Percentiles rank a stretch among this genome's conserved stretches.
phyloP scores from a whole-genome alignment of 2,113 vertebrate species.

The Pycnonotus jocosus region DNA sequence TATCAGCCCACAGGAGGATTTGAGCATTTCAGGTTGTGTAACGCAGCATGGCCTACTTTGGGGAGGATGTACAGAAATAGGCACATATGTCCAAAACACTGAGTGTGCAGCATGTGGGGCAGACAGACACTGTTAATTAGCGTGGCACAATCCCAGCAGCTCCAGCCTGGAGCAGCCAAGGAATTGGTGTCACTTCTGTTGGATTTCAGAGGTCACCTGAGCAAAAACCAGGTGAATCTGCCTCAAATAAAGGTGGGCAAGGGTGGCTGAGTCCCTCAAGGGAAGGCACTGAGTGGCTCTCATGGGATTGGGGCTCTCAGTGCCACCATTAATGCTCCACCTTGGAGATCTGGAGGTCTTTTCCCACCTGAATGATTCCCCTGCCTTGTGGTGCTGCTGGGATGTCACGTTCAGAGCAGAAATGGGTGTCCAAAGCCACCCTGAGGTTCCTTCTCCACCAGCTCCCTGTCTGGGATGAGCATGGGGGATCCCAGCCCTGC shows the following conservation, averaged over 20 bases:
- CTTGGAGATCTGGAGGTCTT: neutral
- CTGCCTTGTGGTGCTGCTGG: neutral
- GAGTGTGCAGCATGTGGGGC: neutral
- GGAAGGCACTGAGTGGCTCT: neutral
- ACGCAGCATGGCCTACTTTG: constrained; percentile 23
- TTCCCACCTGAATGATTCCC: neutral
- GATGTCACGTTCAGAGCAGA: neutral
- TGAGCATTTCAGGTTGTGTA: constrained; percentile 34
- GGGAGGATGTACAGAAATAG: neutral
- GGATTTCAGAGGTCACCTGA: neutral
- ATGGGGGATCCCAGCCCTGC: neutral
- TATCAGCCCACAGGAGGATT: constrained; percentile 10
- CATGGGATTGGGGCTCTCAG: accelerated
- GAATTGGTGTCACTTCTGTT: neutral
- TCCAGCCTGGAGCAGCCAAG: neutral
- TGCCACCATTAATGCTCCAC: neutral
- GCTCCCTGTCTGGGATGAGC: neutral
- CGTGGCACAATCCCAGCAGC: neutral
- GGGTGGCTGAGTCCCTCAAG: accelerated
- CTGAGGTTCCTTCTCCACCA: neutral
- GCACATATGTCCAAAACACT: neutral
- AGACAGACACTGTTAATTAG: neutral
- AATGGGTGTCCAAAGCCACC: neutral
- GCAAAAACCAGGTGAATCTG: neutral
- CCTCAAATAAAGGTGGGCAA: neutral